Conservation (phyloP, 1,140 invertebrate genomes). For the Bombus vancouverensis region DNA sequence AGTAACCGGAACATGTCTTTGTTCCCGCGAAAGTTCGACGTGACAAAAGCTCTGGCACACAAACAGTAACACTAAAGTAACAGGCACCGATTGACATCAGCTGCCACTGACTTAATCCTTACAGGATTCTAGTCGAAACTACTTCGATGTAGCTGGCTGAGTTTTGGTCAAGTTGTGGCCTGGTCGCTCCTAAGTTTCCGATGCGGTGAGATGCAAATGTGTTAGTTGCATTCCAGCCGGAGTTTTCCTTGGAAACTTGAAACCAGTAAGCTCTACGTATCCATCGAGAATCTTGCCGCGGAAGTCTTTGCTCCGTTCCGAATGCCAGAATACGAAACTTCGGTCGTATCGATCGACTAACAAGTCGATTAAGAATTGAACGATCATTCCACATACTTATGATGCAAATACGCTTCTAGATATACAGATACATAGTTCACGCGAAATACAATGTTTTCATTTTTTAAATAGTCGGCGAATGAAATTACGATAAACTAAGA, state of each 20-base stretch:
- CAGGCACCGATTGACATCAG: slow-evolving; percentile 31
- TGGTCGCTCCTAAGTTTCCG: slow-evolving; percentile 57
- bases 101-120: slow-evolving; percentile 63
- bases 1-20: background rate
- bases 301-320: background rate
- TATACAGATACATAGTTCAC: too few species aligned
- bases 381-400: background rate
- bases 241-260: slow-evolving; percentile 62
- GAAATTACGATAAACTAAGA: too few species aligned
- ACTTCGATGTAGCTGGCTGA: slow-evolving; percentile 58
- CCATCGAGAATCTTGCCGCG: background rate
- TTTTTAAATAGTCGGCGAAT: too few species aligned
- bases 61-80: background rate
- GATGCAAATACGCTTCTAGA: background rate
- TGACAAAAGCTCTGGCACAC: background rate
- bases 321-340: slow-evolving; percentile 8
- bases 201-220: slow-evolving; percentile 65
- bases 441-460: too few species aligned
- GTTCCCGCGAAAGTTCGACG: background rate
- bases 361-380: slow-evolving; percentile 14
- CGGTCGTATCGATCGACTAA: slow-evolving; percentile 3
- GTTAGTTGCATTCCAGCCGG: slow-evolving; percentile 66
- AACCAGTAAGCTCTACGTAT: slow-evolving; percentile 28
- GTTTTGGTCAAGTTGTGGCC: slow-evolving; percentile 66
- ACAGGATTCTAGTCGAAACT: slow-evolving; percentile 38